Percentiles rank a stretch among this genome's conserved stretches.
Conservation (phyloP, 2,797 vertebrate genomes). For the Sciaenops ocellatus region DNA sequence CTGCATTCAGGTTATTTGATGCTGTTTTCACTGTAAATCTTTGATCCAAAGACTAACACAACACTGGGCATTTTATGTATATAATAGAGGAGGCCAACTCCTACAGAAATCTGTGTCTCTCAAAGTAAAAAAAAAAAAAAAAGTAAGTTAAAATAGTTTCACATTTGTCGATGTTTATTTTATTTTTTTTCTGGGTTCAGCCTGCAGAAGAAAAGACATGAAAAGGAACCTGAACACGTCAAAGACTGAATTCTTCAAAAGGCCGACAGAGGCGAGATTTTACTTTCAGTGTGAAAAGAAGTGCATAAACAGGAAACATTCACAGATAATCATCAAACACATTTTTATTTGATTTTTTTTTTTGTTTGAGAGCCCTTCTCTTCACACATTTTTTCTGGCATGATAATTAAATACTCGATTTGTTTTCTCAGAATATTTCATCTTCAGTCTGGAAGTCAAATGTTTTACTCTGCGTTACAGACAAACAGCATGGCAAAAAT, state of each 20-base stretch:
- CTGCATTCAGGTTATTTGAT: neutral
- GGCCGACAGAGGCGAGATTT: neutral
- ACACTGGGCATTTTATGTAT: neutral
- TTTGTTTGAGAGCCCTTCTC: neutral
- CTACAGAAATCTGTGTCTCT: neutral
- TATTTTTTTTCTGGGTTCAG: neutral
- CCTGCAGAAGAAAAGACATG: constrained; percentile 3
- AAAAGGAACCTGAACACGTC: constrained; percentile 7
- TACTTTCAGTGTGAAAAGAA: neutral
- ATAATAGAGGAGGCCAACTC: neutral
- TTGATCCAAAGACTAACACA: neutral
- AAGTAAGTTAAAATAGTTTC: neutral
- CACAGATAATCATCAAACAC: neutral
- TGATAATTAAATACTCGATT: neutral
- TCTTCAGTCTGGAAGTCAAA: neutral
- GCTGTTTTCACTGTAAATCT: constrained; percentile 1
- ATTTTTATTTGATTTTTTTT: neutral
- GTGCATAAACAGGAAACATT: neutral
- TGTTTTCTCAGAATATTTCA: neutral
- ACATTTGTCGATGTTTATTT: neutral
- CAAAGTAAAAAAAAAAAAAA: neutral
- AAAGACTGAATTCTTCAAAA: constrained; percentile 9
- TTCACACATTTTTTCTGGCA: too few relatives aligned
- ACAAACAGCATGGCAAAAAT: too few relatives aligned
- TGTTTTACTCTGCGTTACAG: neutral